Conservation (phyloP, 2,113 vertebrate species). For the Takifugu flavidus region DNA sequence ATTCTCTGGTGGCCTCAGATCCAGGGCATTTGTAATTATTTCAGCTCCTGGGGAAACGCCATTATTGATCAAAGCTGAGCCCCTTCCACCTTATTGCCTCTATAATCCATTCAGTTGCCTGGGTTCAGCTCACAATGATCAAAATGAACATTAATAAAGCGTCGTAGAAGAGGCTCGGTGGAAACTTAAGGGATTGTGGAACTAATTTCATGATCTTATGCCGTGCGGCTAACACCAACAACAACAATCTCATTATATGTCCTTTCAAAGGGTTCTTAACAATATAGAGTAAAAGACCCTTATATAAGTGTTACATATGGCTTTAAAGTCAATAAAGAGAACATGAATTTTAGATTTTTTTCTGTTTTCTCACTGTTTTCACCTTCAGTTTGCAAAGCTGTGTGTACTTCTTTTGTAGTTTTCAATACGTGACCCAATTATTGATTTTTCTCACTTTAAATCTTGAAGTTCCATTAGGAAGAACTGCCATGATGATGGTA, state of each 20-base stretch:
- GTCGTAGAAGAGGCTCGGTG: neutral
- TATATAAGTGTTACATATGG: too few species aligned
- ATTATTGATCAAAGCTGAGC: conserved; percentile 52
- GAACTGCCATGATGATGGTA: too few species aligned
- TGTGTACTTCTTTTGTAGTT: too few species aligned
- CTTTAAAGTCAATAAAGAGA: too few species aligned
- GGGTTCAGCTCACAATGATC: conserved; percentile 46
- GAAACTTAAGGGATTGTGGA: too few species aligned
- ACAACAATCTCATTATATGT: conserved; percentile 26
- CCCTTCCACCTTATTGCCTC: conserved; percentile 35
- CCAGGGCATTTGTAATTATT: conserved; percentile 46
- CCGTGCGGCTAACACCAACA: neutral
- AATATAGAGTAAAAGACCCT: too few species aligned
- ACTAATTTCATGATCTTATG: conserved; percentile 13
- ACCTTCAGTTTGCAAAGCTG: too few species aligned
- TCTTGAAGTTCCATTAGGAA: too few species aligned
- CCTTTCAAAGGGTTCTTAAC: neutral
- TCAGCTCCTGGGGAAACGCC: conserved; percentile 29
- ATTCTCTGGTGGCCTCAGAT: conserved; percentile 12
- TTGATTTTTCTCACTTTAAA: too few species aligned
- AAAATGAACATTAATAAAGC: conserved; percentile 37
- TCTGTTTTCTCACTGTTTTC: too few species aligned
- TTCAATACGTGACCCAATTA: too few species aligned
- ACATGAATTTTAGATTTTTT: too few species aligned
- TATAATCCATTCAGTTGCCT: conserved; percentile 21